phyloP scores from a whole-genome alignment of 2,113 vertebrate species.

The Herpetotheres cachinnans region DNA sequence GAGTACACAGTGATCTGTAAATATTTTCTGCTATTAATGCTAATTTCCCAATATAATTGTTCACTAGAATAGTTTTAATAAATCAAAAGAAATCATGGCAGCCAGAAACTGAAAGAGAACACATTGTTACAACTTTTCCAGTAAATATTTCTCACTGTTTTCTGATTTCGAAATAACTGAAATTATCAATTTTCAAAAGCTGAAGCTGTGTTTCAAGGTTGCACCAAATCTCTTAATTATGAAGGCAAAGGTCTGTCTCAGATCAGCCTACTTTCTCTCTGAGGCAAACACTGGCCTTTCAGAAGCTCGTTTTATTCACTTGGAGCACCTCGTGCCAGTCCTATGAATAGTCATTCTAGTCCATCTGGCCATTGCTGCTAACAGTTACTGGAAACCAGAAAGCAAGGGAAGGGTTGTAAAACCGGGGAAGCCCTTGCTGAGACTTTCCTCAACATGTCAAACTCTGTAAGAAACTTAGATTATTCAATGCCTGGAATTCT shows the following conservation, averaged over 20 bases:
- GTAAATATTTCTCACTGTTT: background rate
- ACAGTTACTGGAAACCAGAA: background rate
- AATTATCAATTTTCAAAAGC: background rate
- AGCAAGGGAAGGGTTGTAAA: background rate
- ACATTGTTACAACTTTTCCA: background rate
- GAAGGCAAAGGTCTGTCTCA: background rate
- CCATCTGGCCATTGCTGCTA: background rate
- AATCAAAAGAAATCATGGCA: background rate
- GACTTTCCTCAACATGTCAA: background rate
- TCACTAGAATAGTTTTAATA: background rate
- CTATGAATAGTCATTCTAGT: background rate
- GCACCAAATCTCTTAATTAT: background rate
- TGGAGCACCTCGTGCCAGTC: background rate
- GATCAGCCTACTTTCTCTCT: background rate
- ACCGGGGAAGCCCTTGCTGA: accelerated
- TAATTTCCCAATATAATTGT: background rate
- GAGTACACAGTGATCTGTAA: background rate
- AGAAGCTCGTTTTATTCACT: background rate
- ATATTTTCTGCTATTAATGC: background rate
- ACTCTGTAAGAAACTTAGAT: background rate
- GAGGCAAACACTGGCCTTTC: background rate
- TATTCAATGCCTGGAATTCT: background rate
- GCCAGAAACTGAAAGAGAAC: background rate
- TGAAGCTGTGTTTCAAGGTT: background rate
- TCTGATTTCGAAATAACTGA: background rate